Base-by-base conservation (phyloP, 2,888 invertebrate genomes). In the Himalopsyche tibetana region DNA sequence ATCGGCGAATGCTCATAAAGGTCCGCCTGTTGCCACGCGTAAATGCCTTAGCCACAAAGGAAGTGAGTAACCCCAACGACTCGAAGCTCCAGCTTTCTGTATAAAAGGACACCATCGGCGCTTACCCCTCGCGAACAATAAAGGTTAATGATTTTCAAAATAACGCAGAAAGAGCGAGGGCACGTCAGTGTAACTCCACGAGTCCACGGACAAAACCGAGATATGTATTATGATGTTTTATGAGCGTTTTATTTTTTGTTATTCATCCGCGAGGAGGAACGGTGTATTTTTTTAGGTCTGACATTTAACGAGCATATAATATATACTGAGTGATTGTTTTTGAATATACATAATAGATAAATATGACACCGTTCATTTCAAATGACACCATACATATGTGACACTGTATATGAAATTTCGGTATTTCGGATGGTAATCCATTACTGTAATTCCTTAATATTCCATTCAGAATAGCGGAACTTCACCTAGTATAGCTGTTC, bases 61-160 rank as follows among this genome's bases (percentile, higher is more conserved):
- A 63, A 63, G 63, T 8, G 6, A 63, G 28, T 63, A 19, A 8
- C 63, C 63, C 19, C 11, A 63, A 63, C 63, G 9, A 63, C 6
- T 63, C 63, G 28, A 63, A 63, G 63, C 63, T 19, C 63, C 63
- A 63, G 63, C 28, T 63, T 63, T 63, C 19, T 11, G 19, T 19
- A 63, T 28, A 15, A 63, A 63, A 63, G 63, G 28, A 28, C 63
- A 63, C 19, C n/a, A 28, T 3, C 19, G 19, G 63, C 56, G 63
- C 19, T 19, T 19, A 63, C 63, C 63, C 63, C 63, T 63, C 63
- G 63, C 63, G 28, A 63, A 63, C 63, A 63, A 63, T 63, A 63
- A 63, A 63, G 63, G 63, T 63, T 63, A 63, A 63, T 63, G 19
- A 63, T 63, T 63, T 63, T 63, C 63, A 63, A 63, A 63, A 63